Base-by-base conservation (phyloP, 2,797 vertebrate species). In the Adelosebastes latens region DNA sequence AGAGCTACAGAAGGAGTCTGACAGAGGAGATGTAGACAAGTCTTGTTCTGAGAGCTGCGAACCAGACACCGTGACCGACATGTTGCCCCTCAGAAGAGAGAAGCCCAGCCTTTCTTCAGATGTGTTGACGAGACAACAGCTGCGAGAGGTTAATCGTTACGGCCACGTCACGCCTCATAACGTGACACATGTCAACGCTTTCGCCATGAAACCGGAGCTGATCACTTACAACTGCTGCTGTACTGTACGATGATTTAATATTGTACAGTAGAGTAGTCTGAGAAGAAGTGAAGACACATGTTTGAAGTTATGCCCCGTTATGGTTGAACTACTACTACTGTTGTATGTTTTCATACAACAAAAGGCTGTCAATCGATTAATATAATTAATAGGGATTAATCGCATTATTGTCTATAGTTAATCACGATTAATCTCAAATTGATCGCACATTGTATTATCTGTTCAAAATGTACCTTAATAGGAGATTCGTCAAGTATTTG, bases 111-210 rank as follows among this genome's bases (percentile, higher is more conserved):
- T 72, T 61, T 42, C 36, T 67, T 78, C 78, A 62, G 74, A 88
- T 86, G 85, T 77, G 92, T 79, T 84, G 89, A 90, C 39, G 72
- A 90, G 83, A 87, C 91, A 85, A 87, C 92, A 95, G 94, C 94
- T 94, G 93, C 81, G 49, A 77, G 66, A 39, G 86, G 91, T 89
- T 88, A 86, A 20, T 31, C 12, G 58, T 27, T 66, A 72, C 71
- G 25, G 31, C 66, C 75, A 67, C 56, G 83, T 93, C 93, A 89
- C 87, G 76, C 88, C 86, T 87, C 77, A 84, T 85, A 91, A 93
- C 83, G 36, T 79, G 80, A 84, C 89, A 93, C 94, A 94, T 93
- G 93, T 94, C 92, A 87, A 87, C 56, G 73, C 66, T 85, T 53
- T 78, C 18, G 55, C 84, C 67, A 5, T 80, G 90, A 92, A 94